phyloP scores from a whole-genome alignment of 1,140 invertebrate species.

The Calliopsis andreniformis region DNA sequence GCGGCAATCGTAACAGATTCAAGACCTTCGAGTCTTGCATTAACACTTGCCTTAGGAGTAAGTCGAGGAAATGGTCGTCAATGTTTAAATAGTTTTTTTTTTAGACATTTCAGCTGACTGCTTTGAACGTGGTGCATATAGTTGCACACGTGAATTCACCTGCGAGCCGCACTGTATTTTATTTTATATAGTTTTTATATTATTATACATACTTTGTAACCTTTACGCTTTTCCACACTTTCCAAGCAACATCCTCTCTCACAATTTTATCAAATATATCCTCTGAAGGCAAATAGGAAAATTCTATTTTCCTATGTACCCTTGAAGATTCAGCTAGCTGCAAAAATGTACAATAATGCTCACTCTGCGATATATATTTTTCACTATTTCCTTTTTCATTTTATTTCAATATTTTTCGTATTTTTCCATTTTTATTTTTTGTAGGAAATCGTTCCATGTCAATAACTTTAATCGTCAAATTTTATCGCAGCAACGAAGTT shows the following conservation, averaged over 20 bases:
- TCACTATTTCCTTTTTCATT: neutral
- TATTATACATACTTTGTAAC: neutral
- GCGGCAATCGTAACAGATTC: slow-evolving; percentile 91
- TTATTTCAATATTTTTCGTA: slow-evolving; percentile 4
- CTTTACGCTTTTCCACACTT: neutral
- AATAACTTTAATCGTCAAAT: neutral
- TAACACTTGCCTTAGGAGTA: slow-evolving; percentile 82
- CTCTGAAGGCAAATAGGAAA: no score
- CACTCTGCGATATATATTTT: neutral
- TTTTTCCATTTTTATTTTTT: neutral
- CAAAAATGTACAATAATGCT: neutral
- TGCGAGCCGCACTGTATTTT: slow-evolving; percentile 2
- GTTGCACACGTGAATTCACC: neutral
- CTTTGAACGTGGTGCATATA: slow-evolving; percentile 28
- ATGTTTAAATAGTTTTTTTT: neutral
- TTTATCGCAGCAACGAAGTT: slow-evolving; percentile 63
- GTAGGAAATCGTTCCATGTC: no score
- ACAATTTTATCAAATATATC: no score
- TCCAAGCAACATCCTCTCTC: no score
- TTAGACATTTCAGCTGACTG: slow-evolving; percentile 19
- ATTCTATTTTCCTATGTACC: no score
- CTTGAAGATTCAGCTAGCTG: neutral
- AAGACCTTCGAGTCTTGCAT: slow-evolving; percentile 87
- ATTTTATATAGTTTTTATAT: neutral
- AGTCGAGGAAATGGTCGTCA: slow-evolving; percentile 61